phyloP scores from a whole-genome alignment of 1,140 invertebrate genomes.

The Calosoma granatense region DNA sequence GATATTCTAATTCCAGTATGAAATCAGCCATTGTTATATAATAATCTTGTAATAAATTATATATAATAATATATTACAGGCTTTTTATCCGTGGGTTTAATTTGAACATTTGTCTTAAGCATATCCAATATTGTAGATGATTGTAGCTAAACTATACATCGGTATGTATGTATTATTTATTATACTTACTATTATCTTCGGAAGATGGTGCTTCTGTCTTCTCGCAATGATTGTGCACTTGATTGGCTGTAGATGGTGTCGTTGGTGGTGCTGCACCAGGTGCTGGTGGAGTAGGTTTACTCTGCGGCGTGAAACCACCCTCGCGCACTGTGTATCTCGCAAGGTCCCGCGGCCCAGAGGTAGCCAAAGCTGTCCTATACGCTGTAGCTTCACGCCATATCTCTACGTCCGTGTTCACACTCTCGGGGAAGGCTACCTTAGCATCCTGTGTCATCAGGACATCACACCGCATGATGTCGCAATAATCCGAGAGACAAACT shows the following conservation, averaged over 20 bases:
- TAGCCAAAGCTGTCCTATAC: conserved; percentile 54
- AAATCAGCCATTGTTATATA: no score
- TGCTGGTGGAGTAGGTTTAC: neutral
- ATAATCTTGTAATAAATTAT: no score
- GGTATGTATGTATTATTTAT: no score
- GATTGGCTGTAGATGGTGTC: neutral
- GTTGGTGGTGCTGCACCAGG: neutral
- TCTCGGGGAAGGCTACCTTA: conserved; percentile 41
- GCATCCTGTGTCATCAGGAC: conserved; percentile 66
- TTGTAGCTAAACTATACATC: no score
- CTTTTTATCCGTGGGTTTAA: no score
- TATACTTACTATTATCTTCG: neutral
- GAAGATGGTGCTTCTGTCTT: neutral
- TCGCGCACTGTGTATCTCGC: conserved; percentile 25
- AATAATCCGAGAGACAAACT: conserved; percentile 85
- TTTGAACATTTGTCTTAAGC: no score
- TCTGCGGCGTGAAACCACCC: neutral
- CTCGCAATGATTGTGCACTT: neutral
- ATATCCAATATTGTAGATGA: no score
- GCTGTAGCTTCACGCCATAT: conserved; percentile 59
- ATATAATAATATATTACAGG: no score
- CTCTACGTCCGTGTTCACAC: conserved; percentile 62
- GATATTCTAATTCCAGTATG: no score
- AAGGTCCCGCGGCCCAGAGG: conserved; percentile 36
- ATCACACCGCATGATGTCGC: conserved; percentile 91